A percentile compares a stretch with the other conserved stretches of the same genome.
Evolutionary conservation across 1,140 invertebrate genomes (phyloP).

Genomic region (Mesaphorura yosii): DNA sequence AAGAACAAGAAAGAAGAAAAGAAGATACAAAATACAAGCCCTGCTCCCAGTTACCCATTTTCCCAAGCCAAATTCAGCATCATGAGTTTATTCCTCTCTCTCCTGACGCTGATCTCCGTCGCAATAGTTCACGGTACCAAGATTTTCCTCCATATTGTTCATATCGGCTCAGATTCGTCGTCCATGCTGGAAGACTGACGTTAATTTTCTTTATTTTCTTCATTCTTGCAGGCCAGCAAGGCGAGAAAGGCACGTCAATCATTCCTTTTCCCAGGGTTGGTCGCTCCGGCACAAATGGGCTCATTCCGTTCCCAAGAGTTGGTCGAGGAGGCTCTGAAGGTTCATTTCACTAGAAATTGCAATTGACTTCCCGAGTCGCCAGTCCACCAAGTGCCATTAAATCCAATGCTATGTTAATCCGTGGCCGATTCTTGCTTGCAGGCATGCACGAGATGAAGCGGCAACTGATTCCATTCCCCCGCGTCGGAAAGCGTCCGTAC

Average conservation of each 20-base stretch:
- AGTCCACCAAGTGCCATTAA: neutral
- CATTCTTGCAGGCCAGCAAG: constrained; percentile 7
- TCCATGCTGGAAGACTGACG: neutral
- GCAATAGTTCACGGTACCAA: constrained; percentile 3
- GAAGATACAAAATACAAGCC: neutral
- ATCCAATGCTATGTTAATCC: constrained; percentile 5
- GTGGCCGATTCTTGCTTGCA: neutral
- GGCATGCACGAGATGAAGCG: constrained; percentile 26
- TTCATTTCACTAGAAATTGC: neutral
- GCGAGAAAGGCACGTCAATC: constrained; percentile 26
- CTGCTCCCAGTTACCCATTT: no score
- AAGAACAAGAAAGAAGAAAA: neutral
- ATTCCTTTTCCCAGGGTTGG: constrained; percentile 30
- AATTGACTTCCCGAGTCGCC: neutral
- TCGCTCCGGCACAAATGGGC: constrained; percentile 16
- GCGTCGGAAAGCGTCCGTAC: constrained; percentile 26
- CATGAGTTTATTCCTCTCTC: constrained; percentile 1
- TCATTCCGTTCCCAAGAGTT: constrained; percentile 30
- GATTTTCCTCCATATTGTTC: neutral
- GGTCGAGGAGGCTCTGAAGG: constrained; percentile 19
- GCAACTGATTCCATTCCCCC: constrained; percentile 30
- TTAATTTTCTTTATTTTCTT: neutral
- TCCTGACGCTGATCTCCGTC: neutral
- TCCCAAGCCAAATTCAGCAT: neutral
- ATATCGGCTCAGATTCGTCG: neutral